Base-by-base conservation (phyloP, 2,888 invertebrate genomes). In the Penaeus monodon region DNA sequence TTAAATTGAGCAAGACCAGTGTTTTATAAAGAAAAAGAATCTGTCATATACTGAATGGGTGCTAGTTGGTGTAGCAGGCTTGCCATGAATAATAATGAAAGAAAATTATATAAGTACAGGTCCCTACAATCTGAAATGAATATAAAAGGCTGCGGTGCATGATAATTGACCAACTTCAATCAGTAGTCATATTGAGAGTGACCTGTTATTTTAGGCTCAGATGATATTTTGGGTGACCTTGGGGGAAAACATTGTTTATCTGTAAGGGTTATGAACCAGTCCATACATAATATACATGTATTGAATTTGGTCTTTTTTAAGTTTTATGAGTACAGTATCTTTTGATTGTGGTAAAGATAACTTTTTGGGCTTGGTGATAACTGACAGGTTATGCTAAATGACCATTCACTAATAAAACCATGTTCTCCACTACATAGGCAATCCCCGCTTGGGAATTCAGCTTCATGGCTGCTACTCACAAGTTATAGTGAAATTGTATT, bases 381-480 rank as follows among this genome's bases (percentile, higher is more conserved):
- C 57, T 49, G 73, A 82, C 63, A 65, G 73, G 57, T 77, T 49
- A 57, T 77, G 57, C 77, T 77, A 63, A 63, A 27, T 24, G 57
- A n/a, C 57, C 27, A 77, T 64, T 65, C 24, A 38, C 33, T 33
- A 49, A 57, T 66, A 81, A 63, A 44, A 44, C 68, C 27, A 38
- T 79, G 33, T 64, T 66, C 80, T 64, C 80, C 80, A 80, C 27
- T 76, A 65, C 76, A 66, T 63, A 79, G 84, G 84, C 84, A 84
- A 79, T 84, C 84, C 79, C 78, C n/a, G 68, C 78, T 84, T 70
- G 70, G 84, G 70, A 78, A 78, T 74, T 79, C 78, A 84, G 78
- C 78, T 81, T 82, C 86, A 86, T 87, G 86, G 86, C 86, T 79
- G 86, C 86, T 87, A 87, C 83, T 87, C 83, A 83, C 86, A 87